Conservation (phyloP, 2,888 invertebrate genomes). For the Tolmerus cingulatus region DNA sequence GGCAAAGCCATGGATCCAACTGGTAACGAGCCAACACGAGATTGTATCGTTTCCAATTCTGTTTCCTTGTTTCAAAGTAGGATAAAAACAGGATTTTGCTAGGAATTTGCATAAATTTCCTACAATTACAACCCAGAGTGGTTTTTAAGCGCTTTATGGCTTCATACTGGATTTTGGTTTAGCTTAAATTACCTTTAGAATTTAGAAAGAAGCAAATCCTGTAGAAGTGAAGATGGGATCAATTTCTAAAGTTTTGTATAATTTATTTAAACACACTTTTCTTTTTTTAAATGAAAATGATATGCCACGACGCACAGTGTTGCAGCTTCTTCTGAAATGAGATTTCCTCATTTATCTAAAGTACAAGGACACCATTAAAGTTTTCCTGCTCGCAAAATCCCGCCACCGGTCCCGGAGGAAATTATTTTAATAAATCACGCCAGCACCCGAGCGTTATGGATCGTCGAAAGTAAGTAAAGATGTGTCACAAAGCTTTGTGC, state of each 20-base stretch:
- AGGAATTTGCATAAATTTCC: constrained; percentile 33
- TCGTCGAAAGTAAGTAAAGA: constrained; percentile 44
- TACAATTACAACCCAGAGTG: constrained; percentile 29
- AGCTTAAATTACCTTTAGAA: neutral
- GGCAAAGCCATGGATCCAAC: neutral
- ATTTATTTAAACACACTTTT: neutral
- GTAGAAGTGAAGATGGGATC: neutral
- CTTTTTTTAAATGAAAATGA: neutral
- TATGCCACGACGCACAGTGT: neutral
- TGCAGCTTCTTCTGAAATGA: neutral
- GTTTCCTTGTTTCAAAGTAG: constrained; percentile 12
- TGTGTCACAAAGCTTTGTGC: constrained; percentile 41
- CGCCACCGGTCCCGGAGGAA: constrained; percentile 26
- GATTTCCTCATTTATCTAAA: neutral
- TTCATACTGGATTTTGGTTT: constrained; percentile 17
- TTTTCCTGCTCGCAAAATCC: neutral
- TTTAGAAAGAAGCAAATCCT: neutral
- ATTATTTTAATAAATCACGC: constrained; percentile 48
- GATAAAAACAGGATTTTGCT: constrained; percentile 24
- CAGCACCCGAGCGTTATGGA: constrained; percentile 18
- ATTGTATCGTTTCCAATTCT: constrained; percentile 37
- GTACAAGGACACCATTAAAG: neutral
- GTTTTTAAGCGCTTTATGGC: constrained; percentile 21
- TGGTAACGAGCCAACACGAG: constrained; percentile 40
- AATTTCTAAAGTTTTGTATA: neutral